Conservation (phyloP, 2,113 vertebrate species). For the Oostethus manadensis region DNA sequence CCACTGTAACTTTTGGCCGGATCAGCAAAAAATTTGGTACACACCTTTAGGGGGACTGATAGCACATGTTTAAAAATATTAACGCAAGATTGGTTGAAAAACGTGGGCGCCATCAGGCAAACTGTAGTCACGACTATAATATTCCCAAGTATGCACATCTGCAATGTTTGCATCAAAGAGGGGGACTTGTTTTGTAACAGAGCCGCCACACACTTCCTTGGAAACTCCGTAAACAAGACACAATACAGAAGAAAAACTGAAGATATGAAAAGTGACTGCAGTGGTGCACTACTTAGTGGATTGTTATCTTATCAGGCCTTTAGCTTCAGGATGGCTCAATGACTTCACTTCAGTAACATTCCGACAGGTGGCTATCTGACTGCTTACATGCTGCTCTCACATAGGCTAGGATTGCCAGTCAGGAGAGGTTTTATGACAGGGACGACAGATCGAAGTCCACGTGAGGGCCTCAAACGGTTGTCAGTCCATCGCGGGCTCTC, state of each 20-base stretch:
- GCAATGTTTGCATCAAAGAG: not conserved
- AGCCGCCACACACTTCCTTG: not conserved
- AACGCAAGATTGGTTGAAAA: too few relatives aligned
- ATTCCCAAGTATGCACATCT: not conserved
- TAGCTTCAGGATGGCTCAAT: conserved; percentile 15
- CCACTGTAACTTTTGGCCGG: too few relatives aligned
- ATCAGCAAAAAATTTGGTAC: too few relatives aligned
- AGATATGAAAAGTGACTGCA: conserved; percentile 7
- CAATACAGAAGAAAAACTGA: not conserved
- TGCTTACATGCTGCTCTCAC: conserved; percentile 12
- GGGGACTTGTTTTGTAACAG: not conserved
- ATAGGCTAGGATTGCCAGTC: conserved; percentile 70
- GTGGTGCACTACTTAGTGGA: not conserved
- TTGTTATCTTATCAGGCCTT: conserved; percentile 56
- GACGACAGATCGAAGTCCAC: conserved; percentile 68
- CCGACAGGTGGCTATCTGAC: conserved; percentile 40
- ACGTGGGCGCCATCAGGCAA: too few relatives aligned
- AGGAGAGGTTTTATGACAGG: conserved; percentile 70
- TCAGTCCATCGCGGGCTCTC: conserved; percentile 50
- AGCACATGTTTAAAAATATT: too few relatives aligned
- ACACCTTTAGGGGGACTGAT: too few relatives aligned
- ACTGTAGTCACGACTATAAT: too few relatives aligned
- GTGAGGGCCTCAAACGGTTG: conserved; percentile 51
- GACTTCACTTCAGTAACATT: conserved; percentile 39
- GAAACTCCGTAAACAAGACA: not conserved